These are phyloP conservation scores for Platichthys stellatus DNA, from an alignment of 2,113 vertebrate genomes.

Conservation along the genomic window DNA sequence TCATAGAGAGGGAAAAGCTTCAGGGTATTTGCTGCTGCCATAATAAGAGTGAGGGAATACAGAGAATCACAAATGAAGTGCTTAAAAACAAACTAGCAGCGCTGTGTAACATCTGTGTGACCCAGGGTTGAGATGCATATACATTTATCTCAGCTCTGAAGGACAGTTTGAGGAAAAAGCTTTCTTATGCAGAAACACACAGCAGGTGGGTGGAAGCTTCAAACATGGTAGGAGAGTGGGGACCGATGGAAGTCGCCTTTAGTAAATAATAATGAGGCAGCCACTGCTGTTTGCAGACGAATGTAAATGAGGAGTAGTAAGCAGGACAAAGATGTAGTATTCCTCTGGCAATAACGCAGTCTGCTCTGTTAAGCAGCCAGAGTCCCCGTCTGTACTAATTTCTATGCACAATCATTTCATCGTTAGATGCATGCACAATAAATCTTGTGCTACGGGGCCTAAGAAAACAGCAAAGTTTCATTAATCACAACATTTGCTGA, in stretches of 20 bases:
- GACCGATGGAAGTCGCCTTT: constrained; percentile 4
- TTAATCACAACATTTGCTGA: constrained; percentile 31
- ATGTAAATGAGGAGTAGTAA: constrained; percentile 14
- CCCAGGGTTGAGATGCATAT: constrained; percentile 1
- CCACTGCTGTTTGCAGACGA: constrained; percentile 49
- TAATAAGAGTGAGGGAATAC: constrained; percentile 15
- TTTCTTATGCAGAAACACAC: neutral
- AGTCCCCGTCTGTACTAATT: constrained; percentile 18
- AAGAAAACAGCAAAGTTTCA: constrained; percentile 29
- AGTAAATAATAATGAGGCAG: constrained; percentile 35
- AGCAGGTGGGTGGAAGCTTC: constrained; percentile 21
- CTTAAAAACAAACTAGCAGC: constrained; percentile 20
- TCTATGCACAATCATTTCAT: constrained; percentile 18
- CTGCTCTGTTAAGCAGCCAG: constrained; percentile 2
- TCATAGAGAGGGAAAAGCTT: constrained; percentile 29
- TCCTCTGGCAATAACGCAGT: constrained; percentile 15
- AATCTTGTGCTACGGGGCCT: constrained; percentile 15
- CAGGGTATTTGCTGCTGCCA: constrained; percentile 24
- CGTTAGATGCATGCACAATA: constrained; percentile 29
- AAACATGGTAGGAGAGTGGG: constrained; percentile 1
- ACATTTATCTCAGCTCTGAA: constrained; percentile 5
- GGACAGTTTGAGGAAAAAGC: neutral
- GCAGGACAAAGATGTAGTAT: constrained; percentile 34
- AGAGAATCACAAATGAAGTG: neutral
- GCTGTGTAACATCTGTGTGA: constrained; percentile 12